Conservation (phyloP, 2,888 invertebrate species). For the Bombyx huttoni region DNA sequence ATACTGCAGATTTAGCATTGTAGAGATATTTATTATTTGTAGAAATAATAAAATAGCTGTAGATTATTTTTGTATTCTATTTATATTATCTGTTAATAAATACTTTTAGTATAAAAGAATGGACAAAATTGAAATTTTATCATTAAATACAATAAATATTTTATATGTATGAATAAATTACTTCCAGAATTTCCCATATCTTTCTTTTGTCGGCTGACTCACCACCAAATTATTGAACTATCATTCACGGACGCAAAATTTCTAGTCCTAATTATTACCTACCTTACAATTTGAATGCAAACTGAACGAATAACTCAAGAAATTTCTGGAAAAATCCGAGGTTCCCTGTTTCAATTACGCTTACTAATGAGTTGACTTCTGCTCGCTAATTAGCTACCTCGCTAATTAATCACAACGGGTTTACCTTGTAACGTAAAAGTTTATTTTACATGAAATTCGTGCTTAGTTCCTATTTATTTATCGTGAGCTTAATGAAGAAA, state of each 20-base stretch:
- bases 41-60: neutral
- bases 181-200: too few species aligned
- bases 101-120: too few species aligned
- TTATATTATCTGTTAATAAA: neutral
- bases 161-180: too few species aligned
- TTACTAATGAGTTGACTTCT: slow-evolving; percentile 62
- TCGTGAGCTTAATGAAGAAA: neutral
- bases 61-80: neutral
- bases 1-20: neutral
- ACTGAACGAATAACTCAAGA: slow-evolving; percentile 36
- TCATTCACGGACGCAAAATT: neutral
- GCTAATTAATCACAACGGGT: slow-evolving; percentile 61
- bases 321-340: slow-evolving; percentile 50
- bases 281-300: slow-evolving; percentile 3
- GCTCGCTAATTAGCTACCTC: slow-evolving; percentile 59
- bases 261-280: neutral
- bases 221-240: neutral
- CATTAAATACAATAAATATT: too few species aligned
- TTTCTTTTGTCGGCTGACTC: too few species aligned
- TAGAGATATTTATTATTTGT: neutral
- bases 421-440: slow-evolving; percentile 43
- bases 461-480: slow-evolving; percentile 1
- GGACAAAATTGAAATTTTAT: too few species aligned
- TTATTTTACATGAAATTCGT: slow-evolving; percentile 27
- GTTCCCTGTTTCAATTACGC: slow-evolving; percentile 56